Percentiles rank a stretch among this genome's conserved stretches.
Conservation (phyloP, 2,113 vertebrate genomes). For the Acrocephalus arundinaceus region DNA sequence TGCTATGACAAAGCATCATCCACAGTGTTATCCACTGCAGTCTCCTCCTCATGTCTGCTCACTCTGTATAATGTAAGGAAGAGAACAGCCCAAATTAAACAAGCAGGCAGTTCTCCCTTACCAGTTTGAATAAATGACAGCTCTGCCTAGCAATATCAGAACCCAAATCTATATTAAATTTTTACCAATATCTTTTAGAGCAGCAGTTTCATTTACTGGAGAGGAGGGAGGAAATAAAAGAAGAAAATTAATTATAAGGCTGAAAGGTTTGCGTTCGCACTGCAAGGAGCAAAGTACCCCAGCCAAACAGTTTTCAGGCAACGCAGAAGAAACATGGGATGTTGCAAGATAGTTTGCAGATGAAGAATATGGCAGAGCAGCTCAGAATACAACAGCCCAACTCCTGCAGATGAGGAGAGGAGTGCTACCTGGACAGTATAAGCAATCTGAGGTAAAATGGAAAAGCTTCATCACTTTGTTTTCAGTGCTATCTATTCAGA, state of each 20-base stretch:
- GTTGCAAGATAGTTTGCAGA: neutral
- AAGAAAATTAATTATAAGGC: slow-evolving; percentile 20
- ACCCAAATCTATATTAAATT: slow-evolving; percentile 72
- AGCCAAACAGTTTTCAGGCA: neutral
- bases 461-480: neutral
- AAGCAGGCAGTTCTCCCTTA: neutral
- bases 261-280: neutral
- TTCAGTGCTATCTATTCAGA: neutral
- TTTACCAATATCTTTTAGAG: slow-evolving; percentile 25
- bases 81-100: neutral
- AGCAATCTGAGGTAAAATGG: neutral
- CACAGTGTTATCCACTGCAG: neutral
- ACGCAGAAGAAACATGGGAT: neutral
- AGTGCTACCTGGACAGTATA: neutral
- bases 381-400: rapidly evolving
- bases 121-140: slow-evolving; percentile 24
- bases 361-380: neutral
- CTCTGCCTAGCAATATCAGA: neutral
- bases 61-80: neutral
- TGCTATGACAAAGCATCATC: neutral
- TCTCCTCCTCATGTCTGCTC: neutral
- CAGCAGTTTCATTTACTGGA: slow-evolving; percentile 31
- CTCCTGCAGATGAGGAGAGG: neutral
- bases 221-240: slow-evolving; percentile 51
- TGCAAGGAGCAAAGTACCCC: neutral